Conservation (phyloP, 1,140 invertebrate genomes). For the Cataglyphis hispanica region DNA sequence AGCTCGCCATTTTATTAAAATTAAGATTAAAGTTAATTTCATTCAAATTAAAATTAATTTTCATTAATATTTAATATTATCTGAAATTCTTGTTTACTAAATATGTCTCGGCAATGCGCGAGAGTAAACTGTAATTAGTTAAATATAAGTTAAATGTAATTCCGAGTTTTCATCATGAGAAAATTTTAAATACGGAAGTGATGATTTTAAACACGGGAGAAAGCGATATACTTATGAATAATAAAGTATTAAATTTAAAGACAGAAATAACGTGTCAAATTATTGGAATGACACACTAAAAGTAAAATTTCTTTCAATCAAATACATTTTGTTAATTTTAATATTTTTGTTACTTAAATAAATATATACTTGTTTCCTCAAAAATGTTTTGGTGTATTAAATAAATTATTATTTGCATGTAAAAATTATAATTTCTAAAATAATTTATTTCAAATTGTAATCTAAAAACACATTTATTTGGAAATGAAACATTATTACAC, state of each 20-base stretch:
- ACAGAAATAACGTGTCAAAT: neutral
- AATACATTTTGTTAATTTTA: too few relatives aligned
- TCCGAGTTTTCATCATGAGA: neutral
- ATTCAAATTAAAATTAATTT: conserved; percentile 1
- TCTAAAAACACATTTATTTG: too few relatives aligned
- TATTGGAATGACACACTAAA: neutral
- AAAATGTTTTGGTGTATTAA: too few relatives aligned
- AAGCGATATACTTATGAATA: neutral
- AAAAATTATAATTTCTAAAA: too few relatives aligned
- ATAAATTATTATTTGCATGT: too few relatives aligned
- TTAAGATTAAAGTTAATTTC: neutral
- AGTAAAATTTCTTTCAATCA: too few relatives aligned
- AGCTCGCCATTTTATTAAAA: neutral
- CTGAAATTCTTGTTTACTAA: conserved; percentile 8
- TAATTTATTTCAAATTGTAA: too few relatives aligned
- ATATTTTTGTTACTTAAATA: too few relatives aligned
- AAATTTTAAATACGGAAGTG: neutral
- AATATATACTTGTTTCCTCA: too few relatives aligned
- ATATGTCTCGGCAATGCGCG: neutral
- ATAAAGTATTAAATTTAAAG: too few relatives aligned
- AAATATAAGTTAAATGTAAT: conserved; percentile 5
- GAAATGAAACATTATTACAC: too few relatives aligned
- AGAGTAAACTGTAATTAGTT: neutral
- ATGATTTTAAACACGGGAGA: neutral
- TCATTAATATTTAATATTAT: conserved; percentile 15